Evolutionary conservation across 2,888 invertebrate genomes (phyloP).

Genomic region (Phyllotreta cruciferae): DNA sequence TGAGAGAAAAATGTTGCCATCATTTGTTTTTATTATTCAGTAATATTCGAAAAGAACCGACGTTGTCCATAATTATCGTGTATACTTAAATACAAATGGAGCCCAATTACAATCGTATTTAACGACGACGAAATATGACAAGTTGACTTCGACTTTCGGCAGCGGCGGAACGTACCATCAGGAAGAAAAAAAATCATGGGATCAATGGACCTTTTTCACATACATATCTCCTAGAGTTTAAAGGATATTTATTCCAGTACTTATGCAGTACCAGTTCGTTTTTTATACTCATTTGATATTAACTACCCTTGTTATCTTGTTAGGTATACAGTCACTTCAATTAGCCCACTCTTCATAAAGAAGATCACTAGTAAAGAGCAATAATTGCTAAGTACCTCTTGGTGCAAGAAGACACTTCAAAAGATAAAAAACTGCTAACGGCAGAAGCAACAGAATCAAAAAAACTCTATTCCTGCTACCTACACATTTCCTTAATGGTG

Average conservation of each 20-base stretch:
- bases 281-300: too few relatives aligned
- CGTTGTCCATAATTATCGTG: constrained; percentile 21
- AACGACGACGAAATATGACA: constrained; percentile 17
- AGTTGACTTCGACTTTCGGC: constrained; percentile 5
- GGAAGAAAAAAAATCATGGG: not conserved
- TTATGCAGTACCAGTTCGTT: too few relatives aligned
- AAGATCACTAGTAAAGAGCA: too few relatives aligned
- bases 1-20: constrained; percentile 20
- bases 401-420: too few relatives aligned
- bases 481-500: not conserved
- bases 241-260: too few relatives aligned
- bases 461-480: too few relatives aligned
- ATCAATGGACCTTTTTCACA: not conserved
- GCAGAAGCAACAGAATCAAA: too few relatives aligned
- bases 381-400: too few relatives aligned
- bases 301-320: too few relatives aligned
- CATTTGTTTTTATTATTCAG: constrained; percentile 23
- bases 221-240: not conserved
- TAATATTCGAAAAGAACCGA: constrained; percentile 21
- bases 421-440: too few relatives aligned
- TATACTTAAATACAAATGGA: constrained; percentile 20
- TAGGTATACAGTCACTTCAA: too few relatives aligned
- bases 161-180: constrained; percentile 10
- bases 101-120: constrained; percentile 25
- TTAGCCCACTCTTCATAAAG: too few relatives aligned